Evolutionary conservation across 2,888 invertebrate species (phyloP).

Genomic region (Synergus laeviventris): DNA sequence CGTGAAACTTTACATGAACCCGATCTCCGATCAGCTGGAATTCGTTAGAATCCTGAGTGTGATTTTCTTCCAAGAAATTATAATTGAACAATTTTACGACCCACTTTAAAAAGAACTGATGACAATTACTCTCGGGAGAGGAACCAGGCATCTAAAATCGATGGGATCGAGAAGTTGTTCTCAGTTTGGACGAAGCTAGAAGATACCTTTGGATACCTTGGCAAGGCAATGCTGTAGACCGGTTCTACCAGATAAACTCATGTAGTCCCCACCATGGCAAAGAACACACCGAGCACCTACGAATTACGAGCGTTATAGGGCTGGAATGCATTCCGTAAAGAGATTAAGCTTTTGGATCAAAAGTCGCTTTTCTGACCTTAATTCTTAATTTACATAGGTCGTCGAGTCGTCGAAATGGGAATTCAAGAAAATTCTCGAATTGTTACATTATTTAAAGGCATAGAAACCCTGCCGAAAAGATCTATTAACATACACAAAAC

Average conservation of each 20-base stretch:
- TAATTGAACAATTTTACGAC: background rate
- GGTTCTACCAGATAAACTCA: conserved; percentile 65
- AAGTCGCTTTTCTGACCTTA: background rate
- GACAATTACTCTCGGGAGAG: background rate
- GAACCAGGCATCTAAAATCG: conserved; percentile 1
- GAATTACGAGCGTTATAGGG: conserved; percentile 40
- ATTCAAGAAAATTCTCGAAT: background rate
- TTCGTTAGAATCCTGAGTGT: background rate
- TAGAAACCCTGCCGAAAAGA: background rate
- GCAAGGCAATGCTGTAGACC: conserved; percentile 60
- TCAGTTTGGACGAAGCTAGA: conserved; percentile 45
- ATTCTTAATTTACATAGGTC: background rate
- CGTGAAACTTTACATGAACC: conserved; percentile 23
- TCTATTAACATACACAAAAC: background rate
- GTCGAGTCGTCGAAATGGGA: background rate
- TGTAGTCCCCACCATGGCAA: conserved; percentile 40
- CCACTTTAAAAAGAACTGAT: background rate
- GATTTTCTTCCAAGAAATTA: conserved; percentile 14
- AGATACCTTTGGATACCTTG: conserved; percentile 47
- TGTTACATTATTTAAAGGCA: background rate
- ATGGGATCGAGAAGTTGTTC: conserved; percentile 18
- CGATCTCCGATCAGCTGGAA: conserved; percentile 23
- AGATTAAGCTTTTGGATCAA: conserved; percentile 15
- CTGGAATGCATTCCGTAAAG: conserved; percentile 17
- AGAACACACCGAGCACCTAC: conserved; percentile 44